A percentile compares a stretch with the other conserved stretches of the same genome.
phyloP scores from a whole-genome alignment of 2,888 invertebrate genomes.

The Ichneumoninae sp. region DNA sequence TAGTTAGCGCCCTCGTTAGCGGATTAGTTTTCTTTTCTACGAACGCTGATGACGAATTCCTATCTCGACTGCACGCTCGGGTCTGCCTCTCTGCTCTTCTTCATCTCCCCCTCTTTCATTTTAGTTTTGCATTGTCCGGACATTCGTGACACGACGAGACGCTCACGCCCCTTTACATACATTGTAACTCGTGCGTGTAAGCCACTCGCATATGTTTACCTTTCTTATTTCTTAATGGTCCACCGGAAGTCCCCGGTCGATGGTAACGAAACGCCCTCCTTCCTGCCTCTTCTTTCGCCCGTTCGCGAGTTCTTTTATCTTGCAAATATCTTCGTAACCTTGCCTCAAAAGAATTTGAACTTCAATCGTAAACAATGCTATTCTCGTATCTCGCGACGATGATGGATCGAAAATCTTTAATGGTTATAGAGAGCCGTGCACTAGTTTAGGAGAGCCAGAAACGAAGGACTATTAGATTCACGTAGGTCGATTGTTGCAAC shows the following conservation, averaged over 20 bases:
- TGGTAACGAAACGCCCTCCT: constrained; percentile 38
- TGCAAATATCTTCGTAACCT: background rate
- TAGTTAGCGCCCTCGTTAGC: constrained; percentile 42
- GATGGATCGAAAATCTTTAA: too few relatives aligned
- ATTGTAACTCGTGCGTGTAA: background rate
- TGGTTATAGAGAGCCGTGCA: too few relatives aligned
- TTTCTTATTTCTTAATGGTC: background rate
- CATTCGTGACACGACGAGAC: background rate
- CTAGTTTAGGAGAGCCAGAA: too few relatives aligned
- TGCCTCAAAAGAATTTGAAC: background rate
- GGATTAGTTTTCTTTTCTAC: constrained; percentile 69
- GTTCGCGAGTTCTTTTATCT: background rate
- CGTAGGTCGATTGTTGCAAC: too few relatives aligned
- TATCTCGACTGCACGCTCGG: background rate
- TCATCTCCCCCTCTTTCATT: constrained; percentile 7
- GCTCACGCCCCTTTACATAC: background rate
- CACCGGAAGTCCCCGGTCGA: constrained; percentile 36
- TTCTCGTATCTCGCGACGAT: too few relatives aligned
- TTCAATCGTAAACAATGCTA: background rate
- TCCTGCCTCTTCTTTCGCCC: constrained; percentile 23
- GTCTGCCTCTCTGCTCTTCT: background rate
- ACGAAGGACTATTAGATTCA: background rate
- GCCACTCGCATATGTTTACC: constrained; percentile 10
- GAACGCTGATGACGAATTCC: constrained; percentile 72
- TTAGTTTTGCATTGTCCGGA: constrained; percentile 33